phyloP scores from a whole-genome alignment of 2,797 vertebrate genomes.

The Gymnoscopelus braueri region DNA sequence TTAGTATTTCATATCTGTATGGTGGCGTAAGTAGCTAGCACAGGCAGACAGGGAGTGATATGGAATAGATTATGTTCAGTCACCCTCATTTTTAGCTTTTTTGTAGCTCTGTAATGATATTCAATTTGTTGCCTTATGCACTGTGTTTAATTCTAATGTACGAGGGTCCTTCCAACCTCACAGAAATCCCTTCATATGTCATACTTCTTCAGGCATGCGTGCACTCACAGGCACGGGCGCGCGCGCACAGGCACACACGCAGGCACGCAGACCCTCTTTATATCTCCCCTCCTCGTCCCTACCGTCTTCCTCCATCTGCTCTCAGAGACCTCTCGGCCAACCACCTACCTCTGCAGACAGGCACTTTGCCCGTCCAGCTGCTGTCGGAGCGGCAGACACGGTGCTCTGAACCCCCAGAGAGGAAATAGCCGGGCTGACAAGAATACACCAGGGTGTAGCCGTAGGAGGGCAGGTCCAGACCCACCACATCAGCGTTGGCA shows the following conservation, averaged over 20 bases:
- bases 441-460: constrained; percentile 95
- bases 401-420: constrained; percentile 96
- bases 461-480: constrained; percentile 94
- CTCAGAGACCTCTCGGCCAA: constrained; percentile 22
- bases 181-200: no score
- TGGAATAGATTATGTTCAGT: no score
- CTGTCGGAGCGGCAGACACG: constrained; percentile 93
- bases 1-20: background rate
- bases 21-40: background rate
- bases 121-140: no score
- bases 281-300: constrained; percentile 13
- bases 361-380: constrained; percentile 97
- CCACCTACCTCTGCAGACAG: constrained; percentile 91
- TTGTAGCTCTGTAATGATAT: no score
- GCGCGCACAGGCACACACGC: background rate
- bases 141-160: no score
- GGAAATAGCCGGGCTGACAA: constrained; percentile 93
- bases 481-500: constrained; percentile 87
- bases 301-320: constrained; percentile 21
- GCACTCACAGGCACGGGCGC: no score
- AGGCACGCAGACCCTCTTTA: constrained; percentile 1
- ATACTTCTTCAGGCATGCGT: no score
- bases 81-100: no score
- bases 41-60: no score
- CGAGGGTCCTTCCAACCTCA: no score